Evolutionary conservation across 2,888 invertebrate genomes (phyloP), one percentile per base, ranked within the genome.

Genomic region (Pollenia angustigena): DNA sequence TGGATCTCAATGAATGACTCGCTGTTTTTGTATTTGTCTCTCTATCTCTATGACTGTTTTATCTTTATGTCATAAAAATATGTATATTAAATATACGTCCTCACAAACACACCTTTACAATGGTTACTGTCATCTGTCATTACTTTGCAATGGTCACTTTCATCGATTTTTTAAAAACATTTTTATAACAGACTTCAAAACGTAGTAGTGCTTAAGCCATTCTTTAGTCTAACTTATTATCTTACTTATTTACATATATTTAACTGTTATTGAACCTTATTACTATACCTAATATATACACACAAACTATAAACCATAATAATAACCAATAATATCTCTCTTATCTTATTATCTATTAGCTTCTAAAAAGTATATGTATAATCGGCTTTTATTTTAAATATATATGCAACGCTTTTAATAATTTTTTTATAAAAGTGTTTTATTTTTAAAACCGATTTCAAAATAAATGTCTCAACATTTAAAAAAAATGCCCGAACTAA

Each of bases 381-480:
- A 76, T 83, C 23, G 76, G 76, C 78, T 64, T 58, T 52, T 66
- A 72, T 16, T 18, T 11, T 18, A 68, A 81, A 75, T 68, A 75
- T 18, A 81, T 54, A 64, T 52, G 50, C 83, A 78, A 58, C 83
- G 83, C 83, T 83, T 78, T 83, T 78, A 72, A 46, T 78, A 64
- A 66, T 66, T 66, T 48, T 44, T 54, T 32, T 42, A 42, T 2
- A 44, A 71, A 48, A 52, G 66, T 46, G 48, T 81, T 68, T 81
- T 68, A 75, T 75, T 81, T 74, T 8, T 62, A n/a, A 2, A 14
- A 56, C 7, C 32, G 32, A 32, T 32, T 32, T 32, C 6, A 32
- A 32, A 32, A 32, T 32, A 32, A 32, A 32, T 32, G 32, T 32
- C 32, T 32, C 32, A 32, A 32, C 4, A 32, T 32, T 32, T 18